Evolutionary conservation across 2,113 vertebrate genomes (phyloP).

Genomic region (Phaethornis superciliosus): DNA sequence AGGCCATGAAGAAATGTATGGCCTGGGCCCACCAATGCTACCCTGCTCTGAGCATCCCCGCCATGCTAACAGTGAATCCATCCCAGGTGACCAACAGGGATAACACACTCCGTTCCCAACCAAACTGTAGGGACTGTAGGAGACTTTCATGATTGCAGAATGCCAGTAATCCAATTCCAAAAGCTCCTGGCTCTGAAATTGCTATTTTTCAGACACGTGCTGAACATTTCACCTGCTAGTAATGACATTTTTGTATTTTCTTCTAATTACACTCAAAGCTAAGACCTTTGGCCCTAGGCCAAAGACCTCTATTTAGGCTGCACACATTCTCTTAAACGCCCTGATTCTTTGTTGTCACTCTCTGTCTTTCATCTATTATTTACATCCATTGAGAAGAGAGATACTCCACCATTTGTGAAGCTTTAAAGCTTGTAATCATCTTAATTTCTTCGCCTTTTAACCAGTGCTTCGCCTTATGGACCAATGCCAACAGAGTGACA

Average conservation of each 20-base stretch:
- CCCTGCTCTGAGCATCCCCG: not conserved
- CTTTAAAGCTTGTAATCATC: conserved; percentile 81
- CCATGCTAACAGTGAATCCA: not conserved
- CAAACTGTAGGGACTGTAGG: conserved; percentile 54
- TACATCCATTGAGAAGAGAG: conserved; percentile 77
- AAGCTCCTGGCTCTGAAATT: conserved; percentile 75
- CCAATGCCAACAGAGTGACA: conserved; percentile 75
- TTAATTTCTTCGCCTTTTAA: conserved; percentile 79
- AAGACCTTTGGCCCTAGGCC: conserved; percentile 83
- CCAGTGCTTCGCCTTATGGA: conserved; percentile 61
- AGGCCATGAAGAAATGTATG: not conserved
- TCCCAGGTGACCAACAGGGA: conserved; percentile 48
- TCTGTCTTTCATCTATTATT: conserved; percentile 84
- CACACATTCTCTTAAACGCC: conserved; percentile 82
- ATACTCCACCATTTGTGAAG: conserved; percentile 77
- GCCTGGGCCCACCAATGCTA: not conserved
- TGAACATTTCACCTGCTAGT: conserved; percentile 83
- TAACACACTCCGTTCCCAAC: conserved; percentile 1
- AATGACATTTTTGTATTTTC: conserved; percentile 87
- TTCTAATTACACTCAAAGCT: conserved; percentile 83
- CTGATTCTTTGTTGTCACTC: conserved; percentile 82
- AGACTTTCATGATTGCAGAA: conserved; percentile 47
- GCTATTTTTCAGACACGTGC: conserved; percentile 81
- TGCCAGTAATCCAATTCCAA: conserved; percentile 77
- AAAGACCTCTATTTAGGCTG: conserved; percentile 80